Evolutionary conservation across 2,113 vertebrate species (phyloP), one percentile per base, ranked within the genome.

Genomic region (Pseudorasbora parva): DNA sequence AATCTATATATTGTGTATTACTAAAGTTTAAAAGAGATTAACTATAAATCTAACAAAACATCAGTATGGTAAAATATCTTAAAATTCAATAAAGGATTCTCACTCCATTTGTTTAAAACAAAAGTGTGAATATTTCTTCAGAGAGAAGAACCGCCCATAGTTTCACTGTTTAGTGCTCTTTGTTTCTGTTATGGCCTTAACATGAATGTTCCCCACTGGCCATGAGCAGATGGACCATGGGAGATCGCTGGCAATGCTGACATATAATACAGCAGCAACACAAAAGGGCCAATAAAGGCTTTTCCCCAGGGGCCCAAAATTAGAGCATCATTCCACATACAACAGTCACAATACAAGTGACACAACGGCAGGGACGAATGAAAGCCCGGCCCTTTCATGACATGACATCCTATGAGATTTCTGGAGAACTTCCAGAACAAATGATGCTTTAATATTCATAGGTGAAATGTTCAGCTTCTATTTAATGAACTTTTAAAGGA

Each of bases 201-300:
- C 68, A 74, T 82, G 81, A 64, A 72, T 54, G 60, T 78, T 87
- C 86, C 79, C 69, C 84, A 86, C 81, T 37, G 76, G 81, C 81
- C 56, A 81, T 77, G 82, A 83, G 87, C 89, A 92, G 89, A 92
- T 92, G 92, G 92, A 91, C 91, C 78, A 71, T 87, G 78, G 90
- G 86, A 90, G 86, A 83, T 86, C 87, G 91, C 90, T 80, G 80
- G 89, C 92, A 90, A 92, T 81, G 74, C 81, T 76, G 83, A 85
- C 68, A 90, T 91, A 90, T 92, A 92, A 92, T 90, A 91, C 89
- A 88, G 86, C 88, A 68, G 59, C 74, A 71, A 71, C 87, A 93
- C 92, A 92, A 92, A 91, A 83, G 89, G 85, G 87, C 60, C 84
- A 84, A 84, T 89, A 85, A 88, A 91, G 88, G 90, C 82, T 90